Percentiles rank a stretch among this genome's conserved stretches.
Evolutionary conservation across 2,888 invertebrate genomes (phyloP).

Genomic region (Mythimna ferrago): DNA sequence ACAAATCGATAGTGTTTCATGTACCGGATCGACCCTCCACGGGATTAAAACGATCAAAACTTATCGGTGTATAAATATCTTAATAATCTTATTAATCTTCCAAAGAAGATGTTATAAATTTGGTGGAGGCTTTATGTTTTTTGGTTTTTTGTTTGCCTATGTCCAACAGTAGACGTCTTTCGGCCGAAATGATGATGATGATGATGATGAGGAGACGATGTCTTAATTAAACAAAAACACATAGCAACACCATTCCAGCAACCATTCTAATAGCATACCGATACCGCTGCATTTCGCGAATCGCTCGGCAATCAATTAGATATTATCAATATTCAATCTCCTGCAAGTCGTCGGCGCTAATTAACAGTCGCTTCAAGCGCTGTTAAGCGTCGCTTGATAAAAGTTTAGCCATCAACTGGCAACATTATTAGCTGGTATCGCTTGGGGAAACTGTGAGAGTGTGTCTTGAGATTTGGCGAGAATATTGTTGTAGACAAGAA

Average conservation of each 20-base stretch:
- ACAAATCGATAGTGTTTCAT: too few species aligned
- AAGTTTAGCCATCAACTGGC: constrained; percentile 75
- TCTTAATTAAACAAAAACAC: background rate
- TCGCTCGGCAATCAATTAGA: constrained; percentile 67
- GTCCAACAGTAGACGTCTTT: too few species aligned
- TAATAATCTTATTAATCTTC: too few species aligned
- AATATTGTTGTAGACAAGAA: constrained; percentile 14
- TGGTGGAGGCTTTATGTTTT: too few species aligned
- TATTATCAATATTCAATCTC: constrained; percentile 79
- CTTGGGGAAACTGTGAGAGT: constrained; percentile 34
- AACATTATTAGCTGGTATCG: constrained; percentile 55
- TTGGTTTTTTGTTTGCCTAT: too few species aligned
- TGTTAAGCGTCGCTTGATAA: constrained; percentile 60
- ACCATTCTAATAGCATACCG: constrained; percentile 38
- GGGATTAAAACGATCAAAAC: too few species aligned
- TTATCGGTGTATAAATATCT: too few species aligned
- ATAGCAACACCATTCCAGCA: background rate
- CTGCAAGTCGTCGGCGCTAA: constrained; percentile 68
- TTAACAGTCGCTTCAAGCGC: constrained; percentile 65
- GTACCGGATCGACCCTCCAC: too few species aligned
- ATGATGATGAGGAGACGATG: background rate
- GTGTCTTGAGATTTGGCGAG: constrained; percentile 18
- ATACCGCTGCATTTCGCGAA: constrained; percentile 50
- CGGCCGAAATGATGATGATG: too few species aligned
- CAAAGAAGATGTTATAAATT: too few species aligned